Conservation (phyloP, 2,113 vertebrate genomes). For the Clarias gariepinus region DNA sequence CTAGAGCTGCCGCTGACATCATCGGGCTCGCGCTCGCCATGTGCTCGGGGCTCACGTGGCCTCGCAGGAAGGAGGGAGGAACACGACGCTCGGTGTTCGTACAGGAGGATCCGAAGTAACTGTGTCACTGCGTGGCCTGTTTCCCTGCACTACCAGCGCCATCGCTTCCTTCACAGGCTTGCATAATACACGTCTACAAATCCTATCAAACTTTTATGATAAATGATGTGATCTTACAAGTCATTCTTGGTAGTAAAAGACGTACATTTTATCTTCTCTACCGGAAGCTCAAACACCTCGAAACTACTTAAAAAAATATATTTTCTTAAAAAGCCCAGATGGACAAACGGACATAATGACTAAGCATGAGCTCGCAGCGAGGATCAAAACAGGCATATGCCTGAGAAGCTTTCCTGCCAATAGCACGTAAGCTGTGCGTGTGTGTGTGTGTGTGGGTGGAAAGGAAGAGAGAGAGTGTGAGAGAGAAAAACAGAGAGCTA, state of each 20-base stretch:
- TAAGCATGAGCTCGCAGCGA: neutral
- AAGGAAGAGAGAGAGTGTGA: neutral
- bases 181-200: neutral
- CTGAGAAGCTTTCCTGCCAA: constrained; percentile 40
- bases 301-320: neutral
- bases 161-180: too few relatives aligned
- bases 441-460: neutral
- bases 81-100: constrained; percentile 9
- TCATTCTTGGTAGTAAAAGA: neutral
- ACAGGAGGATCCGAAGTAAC: constrained; percentile 29
- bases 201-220: neutral
- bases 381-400: constrained; percentile 8
- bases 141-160: neutral
- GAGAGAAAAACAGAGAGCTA: neutral
- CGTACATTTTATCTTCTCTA: neutral
- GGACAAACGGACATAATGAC: constrained; percentile 29
- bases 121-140: constrained; percentile 23
- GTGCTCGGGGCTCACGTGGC: constrained; percentile 74
- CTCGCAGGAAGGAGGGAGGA: constrained; percentile 40
- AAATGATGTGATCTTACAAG: neutral
- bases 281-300: neutral
- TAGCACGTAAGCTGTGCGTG: neutral
- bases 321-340: too few relatives aligned
- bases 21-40: constrained; percentile 66
- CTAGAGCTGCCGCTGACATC: constrained; percentile 60